Evolutionary conservation across 2,113 vertebrate species (phyloP).

Genomic region (Salminus brasiliensis): DNA sequence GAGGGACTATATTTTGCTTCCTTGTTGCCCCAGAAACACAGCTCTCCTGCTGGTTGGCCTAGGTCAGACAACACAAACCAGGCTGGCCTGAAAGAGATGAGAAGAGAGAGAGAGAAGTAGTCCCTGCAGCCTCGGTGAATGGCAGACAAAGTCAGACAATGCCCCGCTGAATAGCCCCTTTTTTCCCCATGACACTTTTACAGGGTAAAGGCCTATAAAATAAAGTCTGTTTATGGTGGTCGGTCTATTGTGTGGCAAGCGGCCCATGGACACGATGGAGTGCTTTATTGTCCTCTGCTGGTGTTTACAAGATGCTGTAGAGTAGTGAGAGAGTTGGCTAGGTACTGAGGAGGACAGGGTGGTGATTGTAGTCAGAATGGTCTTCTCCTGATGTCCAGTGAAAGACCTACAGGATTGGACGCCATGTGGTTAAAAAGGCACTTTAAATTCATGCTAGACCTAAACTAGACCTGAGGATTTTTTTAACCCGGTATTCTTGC

Average conservation of each 20-base stretch:
- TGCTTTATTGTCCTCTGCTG: constrained; percentile 79
- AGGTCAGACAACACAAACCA: constrained; percentile 37
- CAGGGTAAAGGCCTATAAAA: constrained; percentile 74
- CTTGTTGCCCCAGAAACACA: constrained; percentile 52
- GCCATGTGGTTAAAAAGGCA: not conserved
- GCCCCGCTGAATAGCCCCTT: constrained; percentile 64
- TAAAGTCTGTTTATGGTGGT: constrained; percentile 84
- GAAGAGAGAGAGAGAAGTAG: constrained; percentile 27
- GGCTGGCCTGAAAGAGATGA: constrained; percentile 21
- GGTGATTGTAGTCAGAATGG: constrained; percentile 16
- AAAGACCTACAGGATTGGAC: not conserved
- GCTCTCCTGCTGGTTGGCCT: constrained; percentile 47
- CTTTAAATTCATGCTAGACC: not conserved
- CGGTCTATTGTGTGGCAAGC: constrained; percentile 77
- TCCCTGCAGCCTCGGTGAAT: constrained; percentile 60
- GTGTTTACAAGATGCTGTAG: constrained; percentile 74
- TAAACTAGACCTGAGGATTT: not conserved
- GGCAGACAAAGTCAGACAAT: constrained; percentile 59
- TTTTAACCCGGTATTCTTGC: no score
- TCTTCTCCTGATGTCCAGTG: not conserved
- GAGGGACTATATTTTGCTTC: constrained; percentile 31
- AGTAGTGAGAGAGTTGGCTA: constrained; percentile 62
- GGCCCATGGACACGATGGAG: constrained; percentile 79
- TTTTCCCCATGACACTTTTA: constrained; percentile 75
- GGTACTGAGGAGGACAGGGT: constrained; percentile 60